A percentile compares a stretch with the other conserved stretches of the same genome.
Evolutionary conservation across 2,113 vertebrate genomes (phyloP).

Genomic region (Bos indicus): DNA sequence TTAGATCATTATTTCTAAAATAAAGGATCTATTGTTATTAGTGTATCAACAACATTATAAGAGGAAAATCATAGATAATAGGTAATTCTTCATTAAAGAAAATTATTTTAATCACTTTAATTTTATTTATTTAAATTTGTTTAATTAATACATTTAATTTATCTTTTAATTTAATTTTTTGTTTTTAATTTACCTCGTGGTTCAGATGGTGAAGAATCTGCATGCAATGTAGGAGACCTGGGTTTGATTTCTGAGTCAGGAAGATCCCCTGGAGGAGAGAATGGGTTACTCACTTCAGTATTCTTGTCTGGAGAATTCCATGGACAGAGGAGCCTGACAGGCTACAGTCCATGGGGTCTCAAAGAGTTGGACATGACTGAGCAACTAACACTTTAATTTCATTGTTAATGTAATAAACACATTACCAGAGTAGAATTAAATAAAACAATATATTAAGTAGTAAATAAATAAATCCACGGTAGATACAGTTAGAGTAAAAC

Average conservation of each 20-base stretch:
- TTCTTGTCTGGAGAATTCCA: neutral
- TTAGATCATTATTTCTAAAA: constrained; percentile 3
- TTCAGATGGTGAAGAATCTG: neutral
- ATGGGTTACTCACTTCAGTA: neutral
- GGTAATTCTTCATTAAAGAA: neutral
- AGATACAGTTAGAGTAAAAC: neutral
- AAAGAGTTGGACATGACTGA: neutral
- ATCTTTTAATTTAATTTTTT: neutral
- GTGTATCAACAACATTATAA: neutral
- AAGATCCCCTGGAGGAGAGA: neutral
- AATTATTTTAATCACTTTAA: neutral
- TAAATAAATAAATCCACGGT: neutral
- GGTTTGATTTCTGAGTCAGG: neutral
- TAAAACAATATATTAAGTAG: neutral
- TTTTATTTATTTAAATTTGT: neutral
- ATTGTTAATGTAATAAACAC: neutral
- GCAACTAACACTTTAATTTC: neutral
- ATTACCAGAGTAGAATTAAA: neutral
- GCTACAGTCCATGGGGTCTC: neutral
- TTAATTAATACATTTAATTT: neutral
- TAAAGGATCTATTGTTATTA: neutral
- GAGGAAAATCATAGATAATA: neutral
- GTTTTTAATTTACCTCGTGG: neutral
- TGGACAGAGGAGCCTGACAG: neutral
- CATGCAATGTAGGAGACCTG: neutral